These are phyloP conservation scores for Poecile atricapillus DNA, from an alignment of 2,113 vertebrate species.

Conservation along the genomic window DNA sequence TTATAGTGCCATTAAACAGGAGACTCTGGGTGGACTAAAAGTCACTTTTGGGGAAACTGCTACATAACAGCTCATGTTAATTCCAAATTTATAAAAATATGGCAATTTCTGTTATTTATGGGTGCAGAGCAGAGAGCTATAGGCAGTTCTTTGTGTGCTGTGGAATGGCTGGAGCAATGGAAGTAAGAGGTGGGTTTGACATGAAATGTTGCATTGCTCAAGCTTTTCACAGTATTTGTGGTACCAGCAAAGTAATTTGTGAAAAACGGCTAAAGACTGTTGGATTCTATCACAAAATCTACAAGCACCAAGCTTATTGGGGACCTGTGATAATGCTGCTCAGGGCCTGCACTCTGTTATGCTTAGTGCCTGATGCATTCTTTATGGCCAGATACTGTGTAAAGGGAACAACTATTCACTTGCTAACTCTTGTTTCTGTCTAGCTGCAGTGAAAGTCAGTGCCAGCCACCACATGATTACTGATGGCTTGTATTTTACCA, in stretches of 20 bases:
- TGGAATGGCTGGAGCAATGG: conserved; percentile 10
- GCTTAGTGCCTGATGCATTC: conserved; percentile 12
- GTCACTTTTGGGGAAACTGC: neutral
- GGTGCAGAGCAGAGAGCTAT: conserved; percentile 36
- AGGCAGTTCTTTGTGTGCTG: conserved; percentile 58
- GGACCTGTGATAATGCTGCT: conserved; percentile 36
- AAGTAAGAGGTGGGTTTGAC: conserved; percentile 23
- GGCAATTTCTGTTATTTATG: conserved; percentile 57
- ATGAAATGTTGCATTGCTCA: conserved; percentile 39
- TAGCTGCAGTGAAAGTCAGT: conserved; percentile 1
- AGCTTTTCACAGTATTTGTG: neutral
- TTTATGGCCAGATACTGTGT: neutral
- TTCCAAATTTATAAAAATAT: conserved; percentile 41
- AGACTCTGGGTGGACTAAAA: neutral
- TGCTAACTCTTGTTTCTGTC: conserved; percentile 45
- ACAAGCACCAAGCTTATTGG: neutral
- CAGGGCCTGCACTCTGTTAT: neutral
- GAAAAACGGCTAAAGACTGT: conserved; percentile 35
- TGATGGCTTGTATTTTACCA: neutral
- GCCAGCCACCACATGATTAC: neutral
- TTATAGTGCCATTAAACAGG: neutral
- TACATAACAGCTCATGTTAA: neutral
- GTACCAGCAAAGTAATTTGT: conserved; percentile 33
- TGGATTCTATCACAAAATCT: conserved; percentile 46
- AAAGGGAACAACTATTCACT: conserved; percentile 6